Evolutionary conservation across 2,113 vertebrate genomes (phyloP), one percentile per base, ranked within the genome.

Genomic region (Gymnobelideus leadbeateri): DNA sequence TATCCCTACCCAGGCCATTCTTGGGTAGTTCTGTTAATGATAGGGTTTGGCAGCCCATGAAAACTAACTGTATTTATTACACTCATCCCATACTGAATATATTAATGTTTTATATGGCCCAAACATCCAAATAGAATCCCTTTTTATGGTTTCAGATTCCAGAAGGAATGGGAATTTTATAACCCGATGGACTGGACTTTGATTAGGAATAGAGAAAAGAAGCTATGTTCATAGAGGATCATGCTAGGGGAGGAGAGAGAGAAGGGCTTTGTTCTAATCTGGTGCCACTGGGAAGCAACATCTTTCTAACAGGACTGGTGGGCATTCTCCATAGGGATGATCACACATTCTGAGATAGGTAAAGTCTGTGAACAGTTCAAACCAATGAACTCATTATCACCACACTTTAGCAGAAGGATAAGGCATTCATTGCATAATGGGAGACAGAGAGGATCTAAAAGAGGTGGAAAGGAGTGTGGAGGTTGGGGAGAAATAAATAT

Each of bases 61-160:
- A 98, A 96, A 97, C 98, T 99, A 99, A 99, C 99, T 99, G 98
- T 99, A 99, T 98, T 99, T 99, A 98, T 98, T 98, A 98, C 96
- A 92, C 98, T 99, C 99, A 98, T 98, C 98, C 99, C 97, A 98
- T 98, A 98, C 99, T 98, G 98, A 99, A 98, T 98, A 98, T 99
- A 99, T 99, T 99, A 99, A 99, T 99, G 99, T 99, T 98, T 98
- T 98, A 98, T 98, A 98, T 97, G 95, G 96, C 93, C 94, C 98
- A 99, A 99, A 99, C 99, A 99, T 98, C 98, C 98, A 98, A 99
- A 99, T 99, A 99, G 98, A 99, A 99, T 99, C 99, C 99, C 99
- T 99, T 99, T 99, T 99, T 99, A 99, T 99, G 99, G 99, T 99
- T 98, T 98, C 98, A 99, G 99, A 99, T 99, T 99, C 99, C 97